Percentiles rank a stretch among this genome's conserved stretches.
Evolutionary conservation across 1,140 invertebrate genomes (phyloP).

Genomic region (Drosophila repletoides): DNA sequence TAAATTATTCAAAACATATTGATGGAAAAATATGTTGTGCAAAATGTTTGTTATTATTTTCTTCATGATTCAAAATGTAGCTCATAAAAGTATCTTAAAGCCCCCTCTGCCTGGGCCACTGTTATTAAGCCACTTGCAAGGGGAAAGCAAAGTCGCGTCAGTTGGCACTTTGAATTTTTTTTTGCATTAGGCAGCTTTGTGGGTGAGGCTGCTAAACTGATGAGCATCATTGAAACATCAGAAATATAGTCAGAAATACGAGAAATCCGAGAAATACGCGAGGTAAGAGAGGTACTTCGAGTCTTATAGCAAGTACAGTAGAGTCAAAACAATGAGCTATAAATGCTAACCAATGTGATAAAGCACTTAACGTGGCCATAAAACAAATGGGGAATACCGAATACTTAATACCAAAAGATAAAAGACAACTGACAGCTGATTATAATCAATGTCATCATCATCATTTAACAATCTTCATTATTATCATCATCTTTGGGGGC

Average conservation of each 20-base stretch:
- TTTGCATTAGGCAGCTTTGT: background rate
- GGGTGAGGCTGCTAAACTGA: conserved; percentile 23
- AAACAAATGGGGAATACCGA: conserved; percentile 36
- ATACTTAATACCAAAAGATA: background rate
- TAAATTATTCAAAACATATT: too few species aligned
- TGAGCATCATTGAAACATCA: conserved; percentile 30
- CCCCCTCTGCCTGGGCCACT: too few species aligned
- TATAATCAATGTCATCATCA: background rate
- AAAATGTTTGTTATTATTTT: too few species aligned
- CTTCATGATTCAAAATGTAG: too few species aligned
- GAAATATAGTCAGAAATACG: too few species aligned
- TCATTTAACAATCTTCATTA: conserved; percentile 7
- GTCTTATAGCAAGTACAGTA: background rate
- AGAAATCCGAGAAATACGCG: too few species aligned
- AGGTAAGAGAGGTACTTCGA: background rate
- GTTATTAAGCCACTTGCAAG: background rate
- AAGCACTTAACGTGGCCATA: conserved; percentile 35
- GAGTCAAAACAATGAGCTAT: conserved; percentile 27
- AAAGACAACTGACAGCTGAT: background rate
- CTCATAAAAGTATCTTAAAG: too few species aligned
- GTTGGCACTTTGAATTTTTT: too few species aligned
- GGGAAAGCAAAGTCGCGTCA: conserved; percentile 23
- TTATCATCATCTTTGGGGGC: conserved; percentile 10
- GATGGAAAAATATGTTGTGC: too few species aligned
- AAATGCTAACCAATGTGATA: conserved; percentile 32